Evolutionary conservation across 2,797 vertebrate genomes (phyloP).

Genomic region (Poecilia picta): DNA sequence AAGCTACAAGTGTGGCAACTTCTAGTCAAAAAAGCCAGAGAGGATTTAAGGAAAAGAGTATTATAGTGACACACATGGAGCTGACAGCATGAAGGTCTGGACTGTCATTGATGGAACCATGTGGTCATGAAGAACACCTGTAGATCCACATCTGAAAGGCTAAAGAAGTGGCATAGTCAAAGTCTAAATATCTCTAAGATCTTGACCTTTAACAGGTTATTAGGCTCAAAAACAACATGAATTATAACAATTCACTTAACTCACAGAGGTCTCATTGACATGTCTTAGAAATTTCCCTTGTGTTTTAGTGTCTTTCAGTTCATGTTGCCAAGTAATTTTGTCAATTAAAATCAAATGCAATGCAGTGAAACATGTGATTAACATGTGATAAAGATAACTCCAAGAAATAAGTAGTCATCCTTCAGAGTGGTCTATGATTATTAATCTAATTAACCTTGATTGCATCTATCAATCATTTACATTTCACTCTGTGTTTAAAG

Average conservation of each 20-base stretch:
- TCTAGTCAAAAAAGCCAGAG: neutral
- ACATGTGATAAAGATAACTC: neutral
- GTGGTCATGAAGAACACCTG: neutral
- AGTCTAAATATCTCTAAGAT: neutral
- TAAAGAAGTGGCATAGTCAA: neutral
- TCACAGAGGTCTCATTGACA: neutral
- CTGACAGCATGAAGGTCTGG: neutral
- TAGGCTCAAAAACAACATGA: too few relatives aligned
- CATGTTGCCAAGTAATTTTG: neutral
- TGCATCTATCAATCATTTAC: neutral
- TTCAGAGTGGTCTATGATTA: neutral
- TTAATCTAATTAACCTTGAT: neutral
- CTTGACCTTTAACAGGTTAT: neutral
- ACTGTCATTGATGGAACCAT: too few relatives aligned
- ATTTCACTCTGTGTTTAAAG: slow-evolving; percentile 4
- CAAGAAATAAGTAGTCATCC: neutral
- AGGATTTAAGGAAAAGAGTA: neutral
- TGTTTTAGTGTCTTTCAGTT: neutral
- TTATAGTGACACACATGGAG: neutral
- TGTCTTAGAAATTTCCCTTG: neutral
- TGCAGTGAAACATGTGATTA: neutral
- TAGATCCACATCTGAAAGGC: neutral
- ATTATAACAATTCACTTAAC: neutral
- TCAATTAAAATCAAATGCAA: neutral
- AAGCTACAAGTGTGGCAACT: neutral